Base-by-base conservation (phyloP, 1,140 invertebrate species). In the Neoseiulus cucumeris region DNA sequence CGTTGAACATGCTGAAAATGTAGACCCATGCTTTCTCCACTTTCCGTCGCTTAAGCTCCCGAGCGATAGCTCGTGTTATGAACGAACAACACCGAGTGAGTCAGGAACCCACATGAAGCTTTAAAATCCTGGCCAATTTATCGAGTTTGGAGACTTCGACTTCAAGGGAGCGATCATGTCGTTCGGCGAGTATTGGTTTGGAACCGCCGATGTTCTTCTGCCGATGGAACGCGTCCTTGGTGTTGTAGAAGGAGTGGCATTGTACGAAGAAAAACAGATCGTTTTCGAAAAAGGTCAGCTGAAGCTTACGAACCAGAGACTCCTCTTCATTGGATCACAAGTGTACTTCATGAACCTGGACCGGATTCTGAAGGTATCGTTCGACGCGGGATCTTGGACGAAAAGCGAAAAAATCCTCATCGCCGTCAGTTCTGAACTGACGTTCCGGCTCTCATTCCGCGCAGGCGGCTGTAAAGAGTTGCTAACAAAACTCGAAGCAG, bases 361-460 rank as follows among this genome's bases (percentile, higher is more conserved):
- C 22, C 25, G 33, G 33, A 25, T 59, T 17, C 22, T 59, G 51
- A 59, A 33, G 14, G 33, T 33, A 2, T 59, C 51, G 17, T 59
- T 59, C 51, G 51, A 59, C 9, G 51, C 51, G 25, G 51, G 51
- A 14, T 67, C 73, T 69, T 65, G 75, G 75, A 67, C 74, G 70
- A 70, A 74, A 73, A 68, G 74, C 74, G 59, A 72, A 71, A 71
- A 71, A 72, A 68, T 68, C 20, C 64, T 69, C 29, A 47, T 70
- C 5, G 67, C 66, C 42, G 66, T 70, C 42, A 91, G 87, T 73
- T 73, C 78, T 6, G 80, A 82, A 68, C 82, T 85, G 70, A 86
- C 83, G 74, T 81, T 94, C 1, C 90, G 91, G 75, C 75, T 93
- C 14, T 91, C 89, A 9, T 94, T 93, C 71, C 85, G 87, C 75